Conservation (phyloP, 2,113 vertebrate species). For the Piaya cayana region DNA sequence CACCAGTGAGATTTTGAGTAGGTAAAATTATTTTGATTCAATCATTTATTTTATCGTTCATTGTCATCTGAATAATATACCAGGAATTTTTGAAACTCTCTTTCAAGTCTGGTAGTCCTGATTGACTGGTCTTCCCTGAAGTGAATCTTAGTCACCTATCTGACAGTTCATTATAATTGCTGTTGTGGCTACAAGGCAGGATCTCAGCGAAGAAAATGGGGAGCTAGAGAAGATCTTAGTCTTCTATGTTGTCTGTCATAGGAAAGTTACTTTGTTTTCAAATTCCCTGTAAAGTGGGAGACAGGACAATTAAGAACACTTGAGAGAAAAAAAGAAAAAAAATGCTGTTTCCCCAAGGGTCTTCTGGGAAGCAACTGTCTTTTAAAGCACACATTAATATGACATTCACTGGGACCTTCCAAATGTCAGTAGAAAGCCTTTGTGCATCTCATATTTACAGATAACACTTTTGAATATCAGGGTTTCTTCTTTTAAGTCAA, state of each 20-base stretch:
- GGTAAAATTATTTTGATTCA: neutral
- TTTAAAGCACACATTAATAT: neutral
- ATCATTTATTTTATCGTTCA: neutral
- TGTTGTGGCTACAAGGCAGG: neutral
- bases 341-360: neutral
- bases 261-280: neutral
- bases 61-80: neutral
- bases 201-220: neutral
- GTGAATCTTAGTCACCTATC: neutral
- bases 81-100: neutral
- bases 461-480: neutral
- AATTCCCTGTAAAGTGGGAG: neutral
- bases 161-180: neutral
- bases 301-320: neutral
- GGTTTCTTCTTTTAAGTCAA: neutral
- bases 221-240: neutral
- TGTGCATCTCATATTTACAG: neutral
- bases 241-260: neutral
- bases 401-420: neutral
- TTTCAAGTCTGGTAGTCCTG: neutral
- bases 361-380: neutral
- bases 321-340: neutral
- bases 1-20: neutral
- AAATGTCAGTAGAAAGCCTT: neutral
- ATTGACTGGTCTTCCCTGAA: neutral